A percentile compares a stretch with the other conserved stretches of the same genome.
These are phyloP conservation scores for Ameiurus melas DNA, from an alignment of 2,113 vertebrate genomes.

Conservation along the genomic window DNA sequence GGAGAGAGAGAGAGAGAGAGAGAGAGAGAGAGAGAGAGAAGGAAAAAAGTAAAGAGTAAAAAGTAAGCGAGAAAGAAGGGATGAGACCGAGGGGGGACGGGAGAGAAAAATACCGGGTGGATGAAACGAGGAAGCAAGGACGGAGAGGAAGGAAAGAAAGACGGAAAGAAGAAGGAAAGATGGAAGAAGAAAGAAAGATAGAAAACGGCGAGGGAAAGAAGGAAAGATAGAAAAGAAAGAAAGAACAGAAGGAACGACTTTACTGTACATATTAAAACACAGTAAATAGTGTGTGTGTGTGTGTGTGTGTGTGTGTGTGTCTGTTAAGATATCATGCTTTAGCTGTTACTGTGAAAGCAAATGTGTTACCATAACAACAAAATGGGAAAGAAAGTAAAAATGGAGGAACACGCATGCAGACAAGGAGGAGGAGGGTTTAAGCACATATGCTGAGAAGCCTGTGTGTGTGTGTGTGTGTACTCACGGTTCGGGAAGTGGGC, in stretches of 20 bases:
- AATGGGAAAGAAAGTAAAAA: neutral
- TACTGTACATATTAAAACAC: neutral
- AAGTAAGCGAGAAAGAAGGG: neutral
- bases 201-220: too few species aligned
- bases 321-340: slow-evolving; percentile 23
- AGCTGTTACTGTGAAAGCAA: slow-evolving; percentile 34
- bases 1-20: neutral
- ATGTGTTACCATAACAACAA: slow-evolving; percentile 35
- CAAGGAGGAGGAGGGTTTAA: neutral
- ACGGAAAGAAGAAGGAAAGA: neutral
- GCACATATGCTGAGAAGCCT: too few species aligned
- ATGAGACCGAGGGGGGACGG: neutral
- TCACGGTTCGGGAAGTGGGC: slow-evolving; percentile 96
- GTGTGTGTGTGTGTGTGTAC: slow-evolving; percentile 61
- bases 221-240: neutral
- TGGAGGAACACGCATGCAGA: neutral
- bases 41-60: too few species aligned
- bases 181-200: neutral
- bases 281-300: neutral
- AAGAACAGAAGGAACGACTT: neutral
- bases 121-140: too few species aligned
- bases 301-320: neutral
- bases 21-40: neutral
- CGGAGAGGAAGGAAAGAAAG: neutral
- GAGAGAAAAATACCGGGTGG: neutral